Conservation (phyloP, 2,113 vertebrate species). For the Connochaetes taurinus region DNA sequence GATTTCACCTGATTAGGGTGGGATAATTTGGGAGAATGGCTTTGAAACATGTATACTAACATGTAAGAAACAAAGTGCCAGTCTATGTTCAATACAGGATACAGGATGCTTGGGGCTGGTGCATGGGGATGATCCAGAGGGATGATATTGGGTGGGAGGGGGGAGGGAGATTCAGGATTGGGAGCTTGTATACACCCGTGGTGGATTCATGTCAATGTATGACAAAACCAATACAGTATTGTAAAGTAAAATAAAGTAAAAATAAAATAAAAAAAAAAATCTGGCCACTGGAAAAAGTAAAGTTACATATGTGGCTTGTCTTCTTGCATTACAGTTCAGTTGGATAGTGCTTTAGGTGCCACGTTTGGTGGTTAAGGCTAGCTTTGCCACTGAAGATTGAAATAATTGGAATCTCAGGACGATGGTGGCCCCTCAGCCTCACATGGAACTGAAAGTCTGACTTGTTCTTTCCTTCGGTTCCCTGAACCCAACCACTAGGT, state of each 20-base stretch:
- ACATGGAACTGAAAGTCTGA: not conserved
- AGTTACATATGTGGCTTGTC: not conserved
- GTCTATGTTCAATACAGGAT: too few species aligned
- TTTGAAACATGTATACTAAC: too few species aligned
- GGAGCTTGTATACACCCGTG: too few species aligned
- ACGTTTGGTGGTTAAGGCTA: not conserved
- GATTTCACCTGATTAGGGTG: not conserved
- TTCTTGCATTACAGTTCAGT: not conserved
- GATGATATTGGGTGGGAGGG: too few species aligned
- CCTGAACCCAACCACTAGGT: not conserved
- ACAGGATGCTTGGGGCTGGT: too few species aligned
- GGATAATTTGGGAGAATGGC: too few species aligned
- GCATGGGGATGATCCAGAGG: too few species aligned
- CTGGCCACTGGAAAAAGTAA: not conserved
- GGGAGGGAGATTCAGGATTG: too few species aligned
- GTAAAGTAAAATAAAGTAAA: too few species aligned
- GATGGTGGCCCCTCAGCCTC: not conserved
- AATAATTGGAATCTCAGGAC: not conserved
- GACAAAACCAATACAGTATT: too few species aligned
- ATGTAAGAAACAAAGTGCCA: too few species aligned
- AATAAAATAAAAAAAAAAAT: not conserved
- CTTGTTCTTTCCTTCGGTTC: not conserved
- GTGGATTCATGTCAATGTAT: too few species aligned
- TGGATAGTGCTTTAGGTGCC: not conserved
- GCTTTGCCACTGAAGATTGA: slow-evolving; percentile 25